Evolutionary conservation across 2,113 vertebrate species (phyloP).

Genomic region (Gallinago undulata): DNA sequence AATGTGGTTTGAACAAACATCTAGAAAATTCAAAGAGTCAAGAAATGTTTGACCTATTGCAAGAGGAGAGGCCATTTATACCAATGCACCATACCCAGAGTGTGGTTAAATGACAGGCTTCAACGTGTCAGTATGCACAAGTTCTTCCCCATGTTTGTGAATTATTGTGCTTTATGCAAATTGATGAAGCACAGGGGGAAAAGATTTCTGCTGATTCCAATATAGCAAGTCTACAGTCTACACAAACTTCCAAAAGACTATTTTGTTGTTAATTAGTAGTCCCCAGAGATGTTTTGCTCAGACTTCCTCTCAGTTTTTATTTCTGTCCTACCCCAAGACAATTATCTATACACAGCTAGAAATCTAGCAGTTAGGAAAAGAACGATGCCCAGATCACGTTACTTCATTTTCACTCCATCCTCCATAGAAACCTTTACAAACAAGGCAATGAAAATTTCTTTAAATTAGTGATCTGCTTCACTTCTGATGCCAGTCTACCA

Average conservation of each 20-base stretch:
- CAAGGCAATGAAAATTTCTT: background rate
- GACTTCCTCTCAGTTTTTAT: background rate
- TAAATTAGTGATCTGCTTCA: background rate
- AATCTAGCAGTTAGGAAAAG: background rate
- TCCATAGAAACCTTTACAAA: background rate
- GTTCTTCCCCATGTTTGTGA: background rate
- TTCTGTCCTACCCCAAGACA: background rate
- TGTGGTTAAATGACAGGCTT: background rate
- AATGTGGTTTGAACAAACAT: background rate
- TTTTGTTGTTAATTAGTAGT: background rate
- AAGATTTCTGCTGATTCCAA: background rate
- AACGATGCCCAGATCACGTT: rapidly evolving
- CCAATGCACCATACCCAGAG: background rate
- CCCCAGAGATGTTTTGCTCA: background rate
- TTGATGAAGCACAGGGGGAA: background rate
- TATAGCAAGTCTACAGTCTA: background rate
- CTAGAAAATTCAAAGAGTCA: background rate
- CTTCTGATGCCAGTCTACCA: background rate
- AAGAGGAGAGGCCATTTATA: background rate
- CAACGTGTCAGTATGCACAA: background rate
- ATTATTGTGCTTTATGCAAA: background rate
- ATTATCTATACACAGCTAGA: background rate
- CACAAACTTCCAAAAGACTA: background rate
- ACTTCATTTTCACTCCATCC: background rate
- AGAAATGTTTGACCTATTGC: background rate